Evolutionary conservation across 1,140 invertebrate species (phyloP).

Genomic region (Zaprionus africanus): DNA sequence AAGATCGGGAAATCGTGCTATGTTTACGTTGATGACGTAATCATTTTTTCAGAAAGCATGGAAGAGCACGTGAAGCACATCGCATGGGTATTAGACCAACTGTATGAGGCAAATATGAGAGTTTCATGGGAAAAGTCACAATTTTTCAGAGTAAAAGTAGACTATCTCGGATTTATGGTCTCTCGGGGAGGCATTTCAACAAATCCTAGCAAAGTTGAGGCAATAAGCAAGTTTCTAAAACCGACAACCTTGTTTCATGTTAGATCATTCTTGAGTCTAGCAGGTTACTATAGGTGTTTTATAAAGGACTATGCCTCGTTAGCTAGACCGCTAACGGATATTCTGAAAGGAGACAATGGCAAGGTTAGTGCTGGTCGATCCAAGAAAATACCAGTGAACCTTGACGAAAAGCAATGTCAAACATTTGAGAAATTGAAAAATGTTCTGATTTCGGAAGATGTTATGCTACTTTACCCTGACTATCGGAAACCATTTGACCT

Average conservation of each 20-base stretch:
- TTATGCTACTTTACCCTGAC: neutral
- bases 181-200: no score
- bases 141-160: no score
- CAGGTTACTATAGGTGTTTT: constrained; percentile 3
- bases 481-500: neutral
- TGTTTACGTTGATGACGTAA: no score
- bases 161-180: no score
- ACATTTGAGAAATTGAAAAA: constrained; percentile 6
- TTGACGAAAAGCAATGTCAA: neutral
- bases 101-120: neutral
- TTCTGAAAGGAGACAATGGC: neutral
- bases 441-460: constrained; percentile 18
- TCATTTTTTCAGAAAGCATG: no score
- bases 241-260: neutral
- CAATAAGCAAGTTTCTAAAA: no score
- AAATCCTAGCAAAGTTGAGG: no score
- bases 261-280: neutral
- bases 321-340: neutral
- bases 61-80: no score
- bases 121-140: neutral
- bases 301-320: neutral
- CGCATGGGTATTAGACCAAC: neutral
- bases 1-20: no score
- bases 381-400: constrained; percentile 1
- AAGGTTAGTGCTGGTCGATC: neutral